Conservation (phyloP, 2,113 vertebrate species). For the Connochaetes taurinus region DNA sequence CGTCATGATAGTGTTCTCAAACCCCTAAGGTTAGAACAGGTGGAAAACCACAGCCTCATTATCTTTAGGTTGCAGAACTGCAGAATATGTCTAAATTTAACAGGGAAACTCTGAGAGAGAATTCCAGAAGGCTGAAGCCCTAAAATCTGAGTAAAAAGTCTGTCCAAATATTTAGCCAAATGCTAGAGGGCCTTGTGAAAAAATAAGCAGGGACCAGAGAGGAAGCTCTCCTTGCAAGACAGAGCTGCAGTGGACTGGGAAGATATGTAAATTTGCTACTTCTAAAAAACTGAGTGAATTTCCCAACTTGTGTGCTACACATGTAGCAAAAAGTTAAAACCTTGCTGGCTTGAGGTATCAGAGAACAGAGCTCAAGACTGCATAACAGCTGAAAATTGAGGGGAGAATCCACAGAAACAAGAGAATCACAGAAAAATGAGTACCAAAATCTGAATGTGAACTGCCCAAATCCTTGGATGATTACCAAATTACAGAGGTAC, state of each 20-base stretch:
- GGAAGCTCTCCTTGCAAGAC: neutral
- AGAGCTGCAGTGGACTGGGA: neutral
- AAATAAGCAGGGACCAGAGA: neutral
- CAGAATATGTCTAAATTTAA: neutral
- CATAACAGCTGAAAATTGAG: neutral
- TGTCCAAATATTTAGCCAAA: neutral
- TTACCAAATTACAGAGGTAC: neutral
- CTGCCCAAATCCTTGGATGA: neutral
- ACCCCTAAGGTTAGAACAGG: fast-evolving
- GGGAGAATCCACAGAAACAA: neutral
- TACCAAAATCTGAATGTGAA: neutral
- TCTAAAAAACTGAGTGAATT: neutral
- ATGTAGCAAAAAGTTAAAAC: neutral
- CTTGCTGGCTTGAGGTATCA: neutral
- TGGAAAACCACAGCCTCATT: neutral
- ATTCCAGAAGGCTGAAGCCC: neutral
- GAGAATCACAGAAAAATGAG: neutral
- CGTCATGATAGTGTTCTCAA: neutral
- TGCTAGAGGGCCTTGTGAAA: neutral
- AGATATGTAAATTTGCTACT: neutral
- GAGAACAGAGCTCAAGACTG: neutral
- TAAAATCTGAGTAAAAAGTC: neutral
- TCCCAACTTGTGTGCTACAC: neutral
- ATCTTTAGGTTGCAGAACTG: neutral
- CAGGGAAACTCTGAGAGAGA: neutral